Conservation (phyloP, 2,888 invertebrate genomes). For the Pharmacophagus antenor region DNA sequence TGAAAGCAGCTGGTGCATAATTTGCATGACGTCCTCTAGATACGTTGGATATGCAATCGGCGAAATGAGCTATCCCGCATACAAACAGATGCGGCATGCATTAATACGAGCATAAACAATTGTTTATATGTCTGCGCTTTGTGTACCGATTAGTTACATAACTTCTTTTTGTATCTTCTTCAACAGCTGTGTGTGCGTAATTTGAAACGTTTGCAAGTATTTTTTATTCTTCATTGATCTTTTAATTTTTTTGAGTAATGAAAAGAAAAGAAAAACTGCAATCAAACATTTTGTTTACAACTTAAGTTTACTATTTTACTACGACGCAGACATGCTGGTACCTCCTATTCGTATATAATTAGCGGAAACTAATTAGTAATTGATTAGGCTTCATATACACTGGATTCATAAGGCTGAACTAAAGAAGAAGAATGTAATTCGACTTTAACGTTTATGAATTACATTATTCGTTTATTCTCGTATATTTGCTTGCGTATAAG, state of each 20-base stretch:
- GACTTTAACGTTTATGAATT: too few species aligned
- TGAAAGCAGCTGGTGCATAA: neutral
- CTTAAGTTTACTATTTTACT: too few species aligned
- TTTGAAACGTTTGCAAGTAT: neutral
- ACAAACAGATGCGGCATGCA: slow-evolving; percentile 12
- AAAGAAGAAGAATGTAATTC: too few species aligned
- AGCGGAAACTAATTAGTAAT: too few species aligned
- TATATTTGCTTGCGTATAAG: neutral
- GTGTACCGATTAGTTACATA: slow-evolving; percentile 22
- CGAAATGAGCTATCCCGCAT: slow-evolving; percentile 13
- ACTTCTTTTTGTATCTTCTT: neutral
- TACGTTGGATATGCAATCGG: slow-evolving; percentile 24
- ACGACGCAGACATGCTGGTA: too few species aligned
- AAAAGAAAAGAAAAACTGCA: neutral
- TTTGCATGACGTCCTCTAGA: neutral
- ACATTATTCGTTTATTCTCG: slow-evolving; percentile 1
- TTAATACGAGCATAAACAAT: slow-evolving; percentile 29
- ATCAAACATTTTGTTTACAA: neutral
- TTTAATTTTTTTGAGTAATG: neutral
- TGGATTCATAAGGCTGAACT: too few species aligned
- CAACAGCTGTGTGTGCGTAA: neutral
- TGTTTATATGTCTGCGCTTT: slow-evolving; percentile 11
- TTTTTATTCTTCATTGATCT: neutral
- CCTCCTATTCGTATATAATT: too few species aligned
- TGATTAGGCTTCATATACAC: too few species aligned